These are phyloP conservation scores for Bombus vancouverensis DNA, from an alignment of 1,140 invertebrate species.

Conservation along the genomic window DNA sequence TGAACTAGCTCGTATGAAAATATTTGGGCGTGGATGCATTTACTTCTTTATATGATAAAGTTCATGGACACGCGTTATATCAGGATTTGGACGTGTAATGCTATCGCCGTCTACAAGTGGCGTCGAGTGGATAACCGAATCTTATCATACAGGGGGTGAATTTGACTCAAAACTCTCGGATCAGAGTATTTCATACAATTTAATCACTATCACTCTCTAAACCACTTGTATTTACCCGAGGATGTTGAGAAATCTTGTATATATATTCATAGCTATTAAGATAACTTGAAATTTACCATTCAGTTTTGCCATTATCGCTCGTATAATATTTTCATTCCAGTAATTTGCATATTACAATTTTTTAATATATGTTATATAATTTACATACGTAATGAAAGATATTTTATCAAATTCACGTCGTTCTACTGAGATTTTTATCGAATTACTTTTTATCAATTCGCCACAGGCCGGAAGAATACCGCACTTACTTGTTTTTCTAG, in stretches of 20 bases:
- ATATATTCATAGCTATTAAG: neutral
- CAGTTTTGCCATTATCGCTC: neutral
- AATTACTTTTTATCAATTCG: neutral
- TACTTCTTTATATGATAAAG: no score
- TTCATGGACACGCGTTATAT: neutral
- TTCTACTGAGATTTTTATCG: neutral
- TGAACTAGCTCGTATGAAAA: neutral
- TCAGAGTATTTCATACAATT: neutral
- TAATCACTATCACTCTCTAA: neutral
- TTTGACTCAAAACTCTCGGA: neutral
- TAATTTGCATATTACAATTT: no score
- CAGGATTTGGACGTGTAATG: constrained; percentile 12
- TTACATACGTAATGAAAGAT: no score
- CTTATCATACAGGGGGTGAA: neutral
- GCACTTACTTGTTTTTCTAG: neutral
- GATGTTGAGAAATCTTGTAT: neutral
- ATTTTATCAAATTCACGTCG: neutral
- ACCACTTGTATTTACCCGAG: neutral
- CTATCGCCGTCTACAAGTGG: neutral
- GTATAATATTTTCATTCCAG: neutral
- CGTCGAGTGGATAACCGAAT: neutral
- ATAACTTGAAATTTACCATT: constrained; percentile 12
- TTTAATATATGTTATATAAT: no score
- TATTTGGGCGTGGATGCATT: neutral
- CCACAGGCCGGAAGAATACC: neutral